phyloP scores from a whole-genome alignment of 2,888 invertebrate genomes.

The Drosophila greeni region DNA sequence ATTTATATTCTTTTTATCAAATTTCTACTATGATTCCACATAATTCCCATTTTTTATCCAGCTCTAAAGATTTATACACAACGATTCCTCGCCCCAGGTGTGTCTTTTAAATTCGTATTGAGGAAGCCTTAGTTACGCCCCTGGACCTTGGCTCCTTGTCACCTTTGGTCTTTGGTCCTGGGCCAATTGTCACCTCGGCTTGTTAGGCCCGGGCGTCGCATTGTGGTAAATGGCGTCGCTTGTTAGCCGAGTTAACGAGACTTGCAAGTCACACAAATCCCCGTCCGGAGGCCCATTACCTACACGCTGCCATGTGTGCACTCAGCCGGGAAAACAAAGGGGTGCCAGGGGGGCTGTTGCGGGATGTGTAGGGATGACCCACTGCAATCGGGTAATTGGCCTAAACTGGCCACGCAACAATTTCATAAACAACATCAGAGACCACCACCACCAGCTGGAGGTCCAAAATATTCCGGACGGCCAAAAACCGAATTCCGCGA shows the following conservation, averaged over 20 bases:
- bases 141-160: neutral
- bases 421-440: conserved; percentile 34
- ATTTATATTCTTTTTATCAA: no score
- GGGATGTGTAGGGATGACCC: conserved; percentile 13
- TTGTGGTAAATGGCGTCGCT: conserved; percentile 63
- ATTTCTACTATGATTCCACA: neutral
- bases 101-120: conserved; percentile 58
- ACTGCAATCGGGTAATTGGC: conserved; percentile 35
- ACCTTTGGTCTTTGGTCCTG: conserved; percentile 12
- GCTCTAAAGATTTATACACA: neutral
- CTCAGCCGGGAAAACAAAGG: conserved; percentile 19
- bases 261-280: conserved; percentile 49
- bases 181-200: conserved; percentile 60
- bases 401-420: conserved; percentile 24
- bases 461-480: conserved; percentile 1
- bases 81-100: neutral
- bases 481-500: conserved; percentile 16
- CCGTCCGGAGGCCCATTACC: conserved; percentile 55
- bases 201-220: conserved; percentile 68
- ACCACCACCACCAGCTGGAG: conserved; percentile 28
- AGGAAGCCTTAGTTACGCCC: conserved; percentile 49
- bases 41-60: neutral
- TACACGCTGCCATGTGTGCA: conserved; percentile 20
- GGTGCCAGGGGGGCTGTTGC: conserved; percentile 12
- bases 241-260: conserved; percentile 62